Evolutionary conservation across 2,888 invertebrate genomes (phyloP), one percentile per base, ranked within the genome.

Genomic region (Ormyrus pomaceus): DNA sequence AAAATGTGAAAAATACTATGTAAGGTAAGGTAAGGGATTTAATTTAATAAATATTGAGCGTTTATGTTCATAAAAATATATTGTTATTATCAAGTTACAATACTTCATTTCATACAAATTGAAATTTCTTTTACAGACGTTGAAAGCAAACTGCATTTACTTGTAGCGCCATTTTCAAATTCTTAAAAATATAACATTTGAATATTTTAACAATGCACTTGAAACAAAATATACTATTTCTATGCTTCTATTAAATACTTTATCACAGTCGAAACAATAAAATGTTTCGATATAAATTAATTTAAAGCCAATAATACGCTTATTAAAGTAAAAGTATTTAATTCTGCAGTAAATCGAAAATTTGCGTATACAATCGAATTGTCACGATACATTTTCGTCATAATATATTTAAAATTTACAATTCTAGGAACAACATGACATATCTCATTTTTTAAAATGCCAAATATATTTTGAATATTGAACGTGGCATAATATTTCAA

Each of bases 221-320:
- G 34, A 64, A 62, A 64, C 62, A 13, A 66, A 59, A 56, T 66
- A 55, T 66, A 78, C 53, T 65, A 5, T 59, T 50, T 78, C 45
- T 50, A 61, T 48, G 58, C 9, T 34, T 59, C 9, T 68, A 9
- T 9, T 65, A 58, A 77, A 72, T 66, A 58, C 10, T 45, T 64
- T 69, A 77, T 80, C 77, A 80, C 77, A 77, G 53, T 46, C 10
- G 48, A 69, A 73, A 70, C 68, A 62, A n/a, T 55, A 11, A 59
- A 61, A 45, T 79, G 62, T 34, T 79, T 66, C 79, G 50, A 56
- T 70, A 75, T 75, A 45, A n/a, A 53, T 71, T 75, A 75, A 75
- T 61, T 6, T 48, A 61, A 46, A 53, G 61, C 55, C 62, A 19
- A 69, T 45, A 5, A 61, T 66, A 71, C 58, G 51, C 13, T 11